These are phyloP conservation scores for Crepidodera aurea DNA, from an alignment of 2,888 invertebrate genomes.

Conservation along the genomic window DNA sequence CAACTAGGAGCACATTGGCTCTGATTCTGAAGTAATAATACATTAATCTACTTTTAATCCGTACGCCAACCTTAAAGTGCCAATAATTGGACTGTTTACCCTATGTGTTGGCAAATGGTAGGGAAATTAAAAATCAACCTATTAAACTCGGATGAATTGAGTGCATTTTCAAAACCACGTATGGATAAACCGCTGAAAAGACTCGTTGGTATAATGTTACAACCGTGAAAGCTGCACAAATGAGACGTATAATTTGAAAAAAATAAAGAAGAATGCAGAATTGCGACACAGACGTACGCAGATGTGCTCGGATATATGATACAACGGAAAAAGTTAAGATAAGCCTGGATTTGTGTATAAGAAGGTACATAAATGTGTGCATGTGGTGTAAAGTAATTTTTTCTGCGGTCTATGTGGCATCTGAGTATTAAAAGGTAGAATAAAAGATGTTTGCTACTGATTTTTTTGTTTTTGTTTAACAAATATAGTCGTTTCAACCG, in stretches of 20 bases:
- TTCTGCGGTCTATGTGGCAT: neutral
- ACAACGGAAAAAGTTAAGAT: conserved; percentile 15
- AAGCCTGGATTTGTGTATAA: neutral
- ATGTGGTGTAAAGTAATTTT: neutral
- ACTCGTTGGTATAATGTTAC: conserved; percentile 13
- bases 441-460: neutral
- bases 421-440: neutral
- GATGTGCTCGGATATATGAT: conserved; percentile 14
- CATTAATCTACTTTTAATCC: too few species aligned
- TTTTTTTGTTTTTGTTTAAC: too few species aligned
- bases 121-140: too few species aligned
- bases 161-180: too few species aligned
- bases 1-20: too few species aligned
- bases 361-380: neutral
- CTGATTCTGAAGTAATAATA: too few species aligned
- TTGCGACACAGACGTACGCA: neutral
- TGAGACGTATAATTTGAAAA: conserved; percentile 16
- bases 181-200: neutral
- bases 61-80: too few species aligned
- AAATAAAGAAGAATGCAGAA: conserved; percentile 6
- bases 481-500: too few species aligned
- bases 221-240: conserved; percentile 23
- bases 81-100: too few species aligned
- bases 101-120: too few species aligned
- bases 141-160: too few species aligned